Conservation (phyloP, 2,888 invertebrate species). For the Rapana venosa region DNA sequence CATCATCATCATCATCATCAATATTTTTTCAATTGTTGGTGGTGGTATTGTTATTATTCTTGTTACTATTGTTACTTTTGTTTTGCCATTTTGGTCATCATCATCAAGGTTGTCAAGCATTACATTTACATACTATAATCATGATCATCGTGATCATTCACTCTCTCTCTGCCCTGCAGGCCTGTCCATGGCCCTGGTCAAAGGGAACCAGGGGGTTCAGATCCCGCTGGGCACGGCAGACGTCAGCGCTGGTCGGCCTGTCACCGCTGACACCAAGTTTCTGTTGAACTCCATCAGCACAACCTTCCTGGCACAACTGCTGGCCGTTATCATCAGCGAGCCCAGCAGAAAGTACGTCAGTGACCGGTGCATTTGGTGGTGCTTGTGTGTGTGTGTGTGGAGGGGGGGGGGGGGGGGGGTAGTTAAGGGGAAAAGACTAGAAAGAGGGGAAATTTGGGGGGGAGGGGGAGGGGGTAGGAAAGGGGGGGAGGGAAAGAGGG, state of each 20-base stretch:
- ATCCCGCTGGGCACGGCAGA: slow-evolving; percentile 24
- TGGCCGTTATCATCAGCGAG: slow-evolving; percentile 35
- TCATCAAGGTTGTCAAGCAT: no score
- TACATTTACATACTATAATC: no score
- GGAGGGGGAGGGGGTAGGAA: not conserved
- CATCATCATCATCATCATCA: no score
- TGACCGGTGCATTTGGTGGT: no score
- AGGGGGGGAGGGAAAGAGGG: no score
- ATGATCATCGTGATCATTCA: no score
- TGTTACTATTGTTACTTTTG: no score
- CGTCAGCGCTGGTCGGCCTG: slow-evolving; percentile 12
- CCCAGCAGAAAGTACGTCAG: slow-evolving; percentile 23
- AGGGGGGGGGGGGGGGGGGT: not conserved
- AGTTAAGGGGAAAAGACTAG: no score
- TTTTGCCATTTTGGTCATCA: no score
- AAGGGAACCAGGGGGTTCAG: slow-evolving; percentile 10
- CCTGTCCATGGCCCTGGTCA: slow-evolving; percentile 25
- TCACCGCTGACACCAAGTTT: slow-evolving; percentile 37
- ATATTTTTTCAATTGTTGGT: no score
- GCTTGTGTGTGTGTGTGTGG: not conserved
- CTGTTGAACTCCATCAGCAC: slow-evolving; percentile 43
- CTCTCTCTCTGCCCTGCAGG: not conserved
- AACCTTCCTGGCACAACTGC: slow-evolving; percentile 37
- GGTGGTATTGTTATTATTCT: no score
- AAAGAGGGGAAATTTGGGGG: no score